Evolutionary conservation across 2,113 vertebrate species (phyloP).

Genomic region (Neodon shergylaensis): DNA sequence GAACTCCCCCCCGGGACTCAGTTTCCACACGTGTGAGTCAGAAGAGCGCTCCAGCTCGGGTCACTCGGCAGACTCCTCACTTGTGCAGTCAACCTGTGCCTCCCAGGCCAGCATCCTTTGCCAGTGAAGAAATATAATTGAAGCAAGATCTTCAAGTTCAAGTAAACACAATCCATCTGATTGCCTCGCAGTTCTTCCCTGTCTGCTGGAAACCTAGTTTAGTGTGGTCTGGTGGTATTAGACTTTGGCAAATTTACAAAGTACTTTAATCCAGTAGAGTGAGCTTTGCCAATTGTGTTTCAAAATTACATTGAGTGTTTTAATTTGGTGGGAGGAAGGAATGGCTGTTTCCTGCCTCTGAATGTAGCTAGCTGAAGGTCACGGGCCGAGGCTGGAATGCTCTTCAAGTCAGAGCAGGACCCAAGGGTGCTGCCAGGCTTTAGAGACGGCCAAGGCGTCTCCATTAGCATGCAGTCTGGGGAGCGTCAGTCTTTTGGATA

Average conservation of each 20-base stretch:
- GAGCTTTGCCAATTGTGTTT: conserved; percentile 41
- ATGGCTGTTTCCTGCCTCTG: conserved; percentile 55
- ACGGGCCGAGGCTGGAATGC: not conserved
- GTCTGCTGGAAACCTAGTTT: conserved; percentile 27
- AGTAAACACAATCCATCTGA: conserved; percentile 37
- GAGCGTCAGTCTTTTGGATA: conserved; percentile 24
- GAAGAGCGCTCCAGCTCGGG: not conserved
- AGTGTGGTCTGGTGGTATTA: not conserved
- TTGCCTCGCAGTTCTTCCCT: not conserved
- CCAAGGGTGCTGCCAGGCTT: conserved; percentile 33
- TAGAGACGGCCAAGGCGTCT: not conserved
- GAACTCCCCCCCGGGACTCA: not conserved
- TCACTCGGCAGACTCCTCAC: not conserved
- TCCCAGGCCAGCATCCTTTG: not conserved
- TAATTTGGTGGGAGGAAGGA: conserved; percentile 24
- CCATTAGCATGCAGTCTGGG: conserved; percentile 10
- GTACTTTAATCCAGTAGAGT: conserved; percentile 6
- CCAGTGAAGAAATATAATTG: not conserved
- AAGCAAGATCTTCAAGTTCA: conserved; percentile 28
- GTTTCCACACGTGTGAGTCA: not conserved
- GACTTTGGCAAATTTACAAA: conserved; percentile 41
- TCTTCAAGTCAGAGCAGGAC: conserved; percentile 43
- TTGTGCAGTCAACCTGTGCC: not conserved
- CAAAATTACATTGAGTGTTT: conserved; percentile 41
- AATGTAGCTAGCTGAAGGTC: conserved; percentile 30